A percentile compares a stretch with the other conserved stretches of the same genome.
Conservation (phyloP, 2,888 invertebrate species). For the Panorpa germanica region DNA sequence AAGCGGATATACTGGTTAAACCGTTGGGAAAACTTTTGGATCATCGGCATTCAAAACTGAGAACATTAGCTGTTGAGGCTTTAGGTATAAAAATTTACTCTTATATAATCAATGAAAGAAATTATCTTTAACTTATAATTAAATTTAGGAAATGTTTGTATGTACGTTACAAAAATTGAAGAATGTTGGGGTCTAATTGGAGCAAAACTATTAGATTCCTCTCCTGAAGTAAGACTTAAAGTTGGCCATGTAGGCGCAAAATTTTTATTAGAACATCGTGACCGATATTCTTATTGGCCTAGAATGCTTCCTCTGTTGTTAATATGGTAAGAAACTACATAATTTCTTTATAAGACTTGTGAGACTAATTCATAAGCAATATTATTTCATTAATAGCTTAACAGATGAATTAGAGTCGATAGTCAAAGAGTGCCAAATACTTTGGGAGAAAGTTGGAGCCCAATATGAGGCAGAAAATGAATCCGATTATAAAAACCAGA, state of each 20-base stretch:
- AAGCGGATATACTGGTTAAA: constrained; percentile 51
- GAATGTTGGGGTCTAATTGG: constrained; percentile 72
- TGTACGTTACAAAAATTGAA: constrained; percentile 41
- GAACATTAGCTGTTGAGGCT: constrained; percentile 53
- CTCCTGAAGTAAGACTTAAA: constrained; percentile 54
- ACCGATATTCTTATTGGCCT: constrained; percentile 80
- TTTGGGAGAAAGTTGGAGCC: constrained; percentile 57
- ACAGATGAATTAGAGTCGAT: constrained; percentile 65
- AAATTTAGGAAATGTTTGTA: constrained; percentile 32
- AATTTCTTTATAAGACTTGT: constrained; percentile 2
- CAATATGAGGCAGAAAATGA: constrained; percentile 77
- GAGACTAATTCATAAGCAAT: background rate
- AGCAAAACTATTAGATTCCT: constrained; percentile 72
- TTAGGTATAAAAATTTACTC: constrained; percentile 32
- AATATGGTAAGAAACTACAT: constrained; percentile 38
- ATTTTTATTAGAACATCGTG: constrained; percentile 59
- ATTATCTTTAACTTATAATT: constrained; percentile 5
- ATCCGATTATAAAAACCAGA: constrained; percentile 67
- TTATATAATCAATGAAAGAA: constrained; percentile 6
- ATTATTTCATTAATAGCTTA: constrained; percentile 27
- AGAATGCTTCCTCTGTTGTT: constrained; percentile 68
- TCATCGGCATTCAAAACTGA: constrained; percentile 69
- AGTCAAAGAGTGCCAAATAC: constrained; percentile 33
- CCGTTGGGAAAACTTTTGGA: constrained; percentile 52
- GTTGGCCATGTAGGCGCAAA: constrained; percentile 57